Conservation (phyloP, 2,797 vertebrate genomes). For the Podarcis siculus region DNA sequence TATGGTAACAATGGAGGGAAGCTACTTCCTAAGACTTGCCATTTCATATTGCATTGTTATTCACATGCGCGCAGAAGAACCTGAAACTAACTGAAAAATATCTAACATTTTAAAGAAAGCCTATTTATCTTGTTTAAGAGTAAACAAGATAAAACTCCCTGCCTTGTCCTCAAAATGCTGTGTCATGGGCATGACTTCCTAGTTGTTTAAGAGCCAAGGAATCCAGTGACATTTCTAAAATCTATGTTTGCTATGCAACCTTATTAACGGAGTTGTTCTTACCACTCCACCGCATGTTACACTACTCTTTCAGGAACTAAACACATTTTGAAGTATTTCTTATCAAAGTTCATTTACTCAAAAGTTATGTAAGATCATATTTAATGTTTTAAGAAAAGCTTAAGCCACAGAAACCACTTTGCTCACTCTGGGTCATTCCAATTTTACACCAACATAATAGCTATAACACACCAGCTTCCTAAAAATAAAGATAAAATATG, state of each 20-base stretch:
- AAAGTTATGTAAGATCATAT: not conserved
- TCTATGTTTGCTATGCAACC: constrained; percentile 59
- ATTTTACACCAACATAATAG: not conserved
- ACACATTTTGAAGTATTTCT: constrained; percentile 44
- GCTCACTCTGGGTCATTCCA: not conserved
- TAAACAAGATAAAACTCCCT: constrained; percentile 2
- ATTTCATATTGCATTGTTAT: not conserved
- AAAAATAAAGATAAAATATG: not conserved
- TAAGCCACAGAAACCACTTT: not conserved
- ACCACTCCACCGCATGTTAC: constrained; percentile 57
- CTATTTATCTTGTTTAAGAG: constrained; percentile 21
- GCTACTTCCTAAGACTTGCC: not conserved
- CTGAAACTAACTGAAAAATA: not conserved
- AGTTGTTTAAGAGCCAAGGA: constrained; percentile 62
- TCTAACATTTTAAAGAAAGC: not conserved
- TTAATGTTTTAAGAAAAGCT: constrained; percentile 23
- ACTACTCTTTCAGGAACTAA: constrained; percentile 44
- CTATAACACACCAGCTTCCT: not conserved
- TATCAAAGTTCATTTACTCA: not conserved
- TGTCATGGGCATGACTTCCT: constrained; percentile 65
- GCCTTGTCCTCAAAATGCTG: constrained; percentile 34
- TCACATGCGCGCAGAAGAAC: not conserved
- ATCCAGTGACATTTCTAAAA: constrained; percentile 65
- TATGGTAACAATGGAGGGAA: not conserved
- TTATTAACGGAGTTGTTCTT: constrained; percentile 61